phyloP scores from a whole-genome alignment of 2,113 vertebrate genomes.

The Oreochromis spilurus region DNA sequence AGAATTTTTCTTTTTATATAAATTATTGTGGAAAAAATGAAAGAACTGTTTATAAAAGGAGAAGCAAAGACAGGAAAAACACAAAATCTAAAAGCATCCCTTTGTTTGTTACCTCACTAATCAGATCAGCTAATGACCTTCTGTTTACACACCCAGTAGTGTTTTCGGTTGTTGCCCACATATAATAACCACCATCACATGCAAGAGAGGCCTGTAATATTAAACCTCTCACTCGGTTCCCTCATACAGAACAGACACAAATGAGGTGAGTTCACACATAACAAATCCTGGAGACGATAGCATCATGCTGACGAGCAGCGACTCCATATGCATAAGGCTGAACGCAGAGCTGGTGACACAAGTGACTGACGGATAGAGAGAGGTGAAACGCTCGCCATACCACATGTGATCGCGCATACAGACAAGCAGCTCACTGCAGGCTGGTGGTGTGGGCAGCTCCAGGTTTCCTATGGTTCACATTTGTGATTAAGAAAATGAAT shows the following conservation, averaged over 20 bases:
- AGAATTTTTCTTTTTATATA: background rate
- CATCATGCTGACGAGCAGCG: background rate
- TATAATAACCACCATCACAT: conserved; percentile 62
- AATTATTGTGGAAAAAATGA: background rate
- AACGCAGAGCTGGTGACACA: background rate
- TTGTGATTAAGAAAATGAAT: conserved; percentile 49
- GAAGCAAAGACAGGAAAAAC: background rate
- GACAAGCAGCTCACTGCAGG: conserved; percentile 35
- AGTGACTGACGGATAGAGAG: background rate
- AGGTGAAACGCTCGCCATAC: conserved; percentile 19
- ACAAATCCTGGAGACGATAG: conserved; percentile 39
- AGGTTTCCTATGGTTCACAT: conserved; percentile 4
- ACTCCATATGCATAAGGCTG: conserved; percentile 33
- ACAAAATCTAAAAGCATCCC: background rate
- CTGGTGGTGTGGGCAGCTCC: background rate
- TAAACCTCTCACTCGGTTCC: conserved; percentile 7
- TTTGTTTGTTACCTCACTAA: background rate
- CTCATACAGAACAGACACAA: conserved; percentile 21
- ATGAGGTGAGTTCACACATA: conserved; percentile 59
- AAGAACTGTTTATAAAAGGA: background rate
- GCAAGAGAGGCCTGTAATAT: conserved; percentile 40
- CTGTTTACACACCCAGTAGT: conserved; percentile 36
- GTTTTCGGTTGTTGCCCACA: conserved; percentile 17
- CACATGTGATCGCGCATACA: conserved; percentile 70
- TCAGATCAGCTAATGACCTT: background rate